phyloP scores from a whole-genome alignment of 2,888 invertebrate genomes.

The Melinaea menophilus region DNA sequence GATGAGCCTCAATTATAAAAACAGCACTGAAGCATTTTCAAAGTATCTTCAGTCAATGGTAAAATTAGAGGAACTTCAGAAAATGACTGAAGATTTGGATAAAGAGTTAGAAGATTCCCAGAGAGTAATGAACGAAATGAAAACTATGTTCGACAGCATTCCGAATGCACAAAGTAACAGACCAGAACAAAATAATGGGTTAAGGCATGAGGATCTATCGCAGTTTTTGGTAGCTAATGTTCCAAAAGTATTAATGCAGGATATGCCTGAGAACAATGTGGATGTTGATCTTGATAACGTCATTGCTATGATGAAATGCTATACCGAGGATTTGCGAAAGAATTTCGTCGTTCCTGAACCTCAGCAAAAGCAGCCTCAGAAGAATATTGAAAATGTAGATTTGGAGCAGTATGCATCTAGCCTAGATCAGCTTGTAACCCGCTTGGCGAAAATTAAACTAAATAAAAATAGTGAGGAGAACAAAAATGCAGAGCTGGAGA shows the following conservation, averaged over 20 bases:
- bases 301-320: slow-evolving; percentile 53
- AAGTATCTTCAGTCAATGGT: slow-evolving; percentile 54
- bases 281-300: slow-evolving; percentile 55
- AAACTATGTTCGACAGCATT: slow-evolving; percentile 49
- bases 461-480: slow-evolving; percentile 42
- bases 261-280: slow-evolving; percentile 48
- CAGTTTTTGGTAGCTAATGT: slow-evolving; percentile 50
- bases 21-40: slow-evolving; percentile 43
- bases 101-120: slow-evolving; percentile 61
- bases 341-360: slow-evolving; percentile 39
- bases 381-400: slow-evolving; percentile 45
- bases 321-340: slow-evolving; percentile 58
- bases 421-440: slow-evolving; percentile 59
- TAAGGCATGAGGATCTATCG: slow-evolving; percentile 50
- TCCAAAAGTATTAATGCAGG: slow-evolving; percentile 56
- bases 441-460: slow-evolving; percentile 53
- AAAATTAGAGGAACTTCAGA: slow-evolving; percentile 57
- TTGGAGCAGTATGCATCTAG: slow-evolving; percentile 55
- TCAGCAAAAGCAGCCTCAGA: slow-evolving; percentile 27
- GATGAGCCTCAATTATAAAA: slow-evolving; percentile 40
- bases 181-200: slow-evolving; percentile 33
- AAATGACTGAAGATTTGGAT: slow-evolving; percentile 57
- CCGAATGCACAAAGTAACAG: slow-evolving; percentile 33
- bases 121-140: slow-evolving; percentile 57
- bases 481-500: slow-evolving; percentile 53